Base-by-base conservation (phyloP, 1,140 invertebrate species). In the Samia ricini region DNA sequence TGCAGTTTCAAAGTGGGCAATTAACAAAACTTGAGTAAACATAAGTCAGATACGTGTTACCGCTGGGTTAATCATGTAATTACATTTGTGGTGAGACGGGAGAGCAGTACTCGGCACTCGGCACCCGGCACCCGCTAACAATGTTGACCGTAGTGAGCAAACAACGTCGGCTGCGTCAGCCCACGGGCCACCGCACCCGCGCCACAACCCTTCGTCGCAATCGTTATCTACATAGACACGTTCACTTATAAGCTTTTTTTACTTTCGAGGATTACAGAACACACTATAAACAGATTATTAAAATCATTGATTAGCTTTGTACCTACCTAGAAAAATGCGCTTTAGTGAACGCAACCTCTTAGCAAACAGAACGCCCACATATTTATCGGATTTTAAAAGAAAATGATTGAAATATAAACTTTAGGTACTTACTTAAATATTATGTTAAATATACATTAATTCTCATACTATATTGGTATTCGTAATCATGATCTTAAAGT, bases 141-240 rank as follows among this genome's bases (percentile, higher is more conserved):
- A 88, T 88, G 85, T 88, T 88, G 85, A 88, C 85, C 80, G 79
- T 79, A 70, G 72, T 42, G 69, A 64, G 72, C 80, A 85, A 85
- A 85, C 81, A 85, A 69, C 72, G 71, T 56, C 61, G 71, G 76
- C 74, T 72, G 69, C 71, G 79, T 81, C 83, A 85, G 81, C 81
- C 71, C 77, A 74, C 79, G 75, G 72, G 49, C 62, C 71, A 51
- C 58, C 74, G 72, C 74, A 74, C 69, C 68, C 69, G 71, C 64
- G 24, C 60, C 57, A 67, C 68, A 67, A 23, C 56, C 42, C 66
- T 62, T 60, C 72, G 77, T 80, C 77, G 77, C 74, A 79, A 74
- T 69, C 74, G 7, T 26, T 56, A 29, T 26, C 42, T 21, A 52
- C 36, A 62, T 51, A 42, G 33, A 60, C 36, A 61, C 33, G 33